A percentile compares a stretch with the other conserved stretches of the same genome.
These are phyloP conservation scores for Macrochelys suwanniensis DNA, from an alignment of 2,797 vertebrate species.

Conservation along the genomic window DNA sequence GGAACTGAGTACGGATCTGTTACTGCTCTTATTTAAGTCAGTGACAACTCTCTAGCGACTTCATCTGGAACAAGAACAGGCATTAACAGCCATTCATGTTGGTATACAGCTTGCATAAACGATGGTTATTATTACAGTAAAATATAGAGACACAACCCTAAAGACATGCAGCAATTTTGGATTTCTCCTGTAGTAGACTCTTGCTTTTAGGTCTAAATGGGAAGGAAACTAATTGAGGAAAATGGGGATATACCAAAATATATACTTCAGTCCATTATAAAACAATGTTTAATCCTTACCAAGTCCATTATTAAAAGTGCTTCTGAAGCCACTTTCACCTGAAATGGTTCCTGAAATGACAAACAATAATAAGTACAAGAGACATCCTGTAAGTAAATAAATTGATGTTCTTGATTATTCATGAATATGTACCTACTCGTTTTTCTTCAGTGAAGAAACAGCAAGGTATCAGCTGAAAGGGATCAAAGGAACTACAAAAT, in stretches of 20 bases:
- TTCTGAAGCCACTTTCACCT: slow-evolving; percentile 92
- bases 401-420: neutral
- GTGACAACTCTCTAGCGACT: neutral
- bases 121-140: neutral
- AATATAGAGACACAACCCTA: neutral
- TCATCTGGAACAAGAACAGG: neutral
- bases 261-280: neutral
- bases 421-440: slow-evolving; percentile 82
- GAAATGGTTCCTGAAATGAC: slow-evolving; percentile 91
- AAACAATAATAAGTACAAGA: slow-evolving; percentile 32
- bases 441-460: slow-evolving; percentile 91
- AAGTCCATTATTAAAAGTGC: slow-evolving; percentile 97
- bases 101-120: neutral
- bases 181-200: slow-evolving; percentile 67
- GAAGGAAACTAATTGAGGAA: slow-evolving; percentile 60
- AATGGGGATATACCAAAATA: neutral
- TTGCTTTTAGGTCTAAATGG: slow-evolving; percentile 61
- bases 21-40: neutral
- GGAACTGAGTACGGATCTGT: neutral
- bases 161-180: slow-evolving; percentile 63
- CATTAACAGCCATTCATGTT: neutral
- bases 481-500: slow-evolving; percentile 92
- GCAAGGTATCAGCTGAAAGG: slow-evolving; percentile 97
- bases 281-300: slow-evolving; percentile 82
- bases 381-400: neutral